phyloP scores from a whole-genome alignment of 2,797 vertebrate genomes.

The Eupleurogrammus muticus region DNA sequence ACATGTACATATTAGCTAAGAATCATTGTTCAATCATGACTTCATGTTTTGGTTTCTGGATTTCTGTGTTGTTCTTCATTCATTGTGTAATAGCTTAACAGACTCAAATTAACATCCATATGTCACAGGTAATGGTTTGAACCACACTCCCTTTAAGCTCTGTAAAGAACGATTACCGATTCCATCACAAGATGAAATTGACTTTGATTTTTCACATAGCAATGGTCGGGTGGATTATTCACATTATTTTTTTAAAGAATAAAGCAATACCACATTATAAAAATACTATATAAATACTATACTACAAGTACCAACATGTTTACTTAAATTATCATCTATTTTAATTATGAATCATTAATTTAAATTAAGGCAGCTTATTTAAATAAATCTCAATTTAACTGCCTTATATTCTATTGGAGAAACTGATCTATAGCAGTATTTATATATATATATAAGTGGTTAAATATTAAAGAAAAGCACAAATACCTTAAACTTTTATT shows the following conservation, averaged over 20 bases:
- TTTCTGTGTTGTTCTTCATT: conserved; percentile 41
- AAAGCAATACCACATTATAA: neutral
- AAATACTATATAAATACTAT: no score
- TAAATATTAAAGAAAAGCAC: neutral
- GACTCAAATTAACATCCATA: conserved; percentile 40
- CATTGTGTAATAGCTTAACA: conserved; percentile 38
- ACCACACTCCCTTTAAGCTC: conserved; percentile 16
- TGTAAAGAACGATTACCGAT: conserved; percentile 14
- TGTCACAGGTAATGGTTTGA: conserved; percentile 32
- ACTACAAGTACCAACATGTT: no score
- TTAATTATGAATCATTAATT: neutral
- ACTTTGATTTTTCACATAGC: neutral
- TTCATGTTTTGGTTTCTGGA: conserved; percentile 57
- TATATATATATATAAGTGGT: neutral
- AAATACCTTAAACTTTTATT: neutral
- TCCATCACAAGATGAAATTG: conserved; percentile 2
- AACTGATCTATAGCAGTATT: neutral
- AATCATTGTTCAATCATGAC: conserved; percentile 68
- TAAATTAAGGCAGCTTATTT: neutral
- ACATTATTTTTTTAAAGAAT: neutral
- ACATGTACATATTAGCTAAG: conserved; percentile 65
- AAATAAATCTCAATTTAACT: neutral
- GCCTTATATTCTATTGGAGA: neutral
- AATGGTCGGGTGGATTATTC: neutral
- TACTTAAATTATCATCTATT: neutral